phyloP scores from a whole-genome alignment of 2,113 vertebrate species.

The Actenoides hombroni region DNA sequence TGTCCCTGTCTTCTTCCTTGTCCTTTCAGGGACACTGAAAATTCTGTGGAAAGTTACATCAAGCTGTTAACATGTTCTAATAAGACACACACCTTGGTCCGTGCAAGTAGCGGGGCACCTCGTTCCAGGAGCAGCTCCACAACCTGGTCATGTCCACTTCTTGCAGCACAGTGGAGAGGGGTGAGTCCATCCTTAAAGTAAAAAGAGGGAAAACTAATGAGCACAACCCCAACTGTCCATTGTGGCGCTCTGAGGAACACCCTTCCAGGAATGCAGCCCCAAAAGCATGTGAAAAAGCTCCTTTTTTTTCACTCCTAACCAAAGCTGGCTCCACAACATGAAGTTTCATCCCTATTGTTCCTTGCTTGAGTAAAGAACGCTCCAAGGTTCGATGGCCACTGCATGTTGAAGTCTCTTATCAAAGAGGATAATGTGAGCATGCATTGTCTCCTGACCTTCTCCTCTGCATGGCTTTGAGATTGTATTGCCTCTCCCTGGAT shows the following conservation, averaged over 20 bases:
- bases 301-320: neutral
- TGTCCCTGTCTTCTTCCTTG: neutral
- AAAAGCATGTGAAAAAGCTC: neutral
- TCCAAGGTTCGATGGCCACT: neutral
- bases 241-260: neutral
- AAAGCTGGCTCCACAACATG: neutral
- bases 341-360: neutral
- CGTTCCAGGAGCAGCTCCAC: constrained; percentile 94
- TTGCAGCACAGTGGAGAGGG: constrained; percentile 93
- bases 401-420: neutral
- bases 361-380: neutral
- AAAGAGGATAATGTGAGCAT: neutral
- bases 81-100: constrained; percentile 86
- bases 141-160: constrained; percentile 93
- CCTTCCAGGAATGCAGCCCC: neutral
- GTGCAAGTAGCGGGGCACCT: constrained; percentile 91
- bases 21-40: neutral
- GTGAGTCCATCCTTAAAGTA: constrained; percentile 89
- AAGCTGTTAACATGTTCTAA: neutral
- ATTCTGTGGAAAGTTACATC: neutral
- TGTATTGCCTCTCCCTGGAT: neutral
- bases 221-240: neutral
- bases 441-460: neutral
- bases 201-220: constrained; percentile 19
- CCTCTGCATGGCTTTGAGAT: neutral